phyloP scores from a whole-genome alignment of 1,140 invertebrate species.

The Cecropterus lyciades region DNA sequence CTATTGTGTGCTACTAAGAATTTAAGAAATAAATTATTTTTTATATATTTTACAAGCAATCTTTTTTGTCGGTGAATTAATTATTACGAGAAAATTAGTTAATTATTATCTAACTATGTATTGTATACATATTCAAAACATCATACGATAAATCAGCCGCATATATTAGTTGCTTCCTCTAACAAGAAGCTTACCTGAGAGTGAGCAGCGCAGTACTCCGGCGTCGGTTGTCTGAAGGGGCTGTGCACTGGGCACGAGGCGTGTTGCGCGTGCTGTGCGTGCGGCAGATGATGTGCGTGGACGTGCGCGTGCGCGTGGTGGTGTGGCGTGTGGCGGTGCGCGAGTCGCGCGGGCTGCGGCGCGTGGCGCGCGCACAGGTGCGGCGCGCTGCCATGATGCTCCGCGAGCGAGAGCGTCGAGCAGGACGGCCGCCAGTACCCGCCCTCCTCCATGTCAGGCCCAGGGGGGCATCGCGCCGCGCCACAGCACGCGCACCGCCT shows the following conservation, averaged over 20 bases:
- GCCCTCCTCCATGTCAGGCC: conserved; percentile 78
- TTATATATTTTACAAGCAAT: too few relatives aligned
- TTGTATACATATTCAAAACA: too few relatives aligned
- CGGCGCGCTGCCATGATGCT: conserved; percentile 74
- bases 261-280: conserved; percentile 50
- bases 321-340: conserved; percentile 63
- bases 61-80: too few relatives aligned
- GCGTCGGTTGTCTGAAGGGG: conserved; percentile 76
- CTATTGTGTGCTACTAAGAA: too few relatives aligned
- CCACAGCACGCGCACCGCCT: conserved; percentile 79
- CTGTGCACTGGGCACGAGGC: conserved; percentile 77
- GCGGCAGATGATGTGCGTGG: conserved; percentile 55
- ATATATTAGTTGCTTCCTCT: not conserved
- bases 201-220: conserved; percentile 78
- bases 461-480: conserved; percentile 75
- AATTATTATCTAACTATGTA: too few relatives aligned
- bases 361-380: conserved; percentile 74
- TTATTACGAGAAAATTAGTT: too few relatives aligned
- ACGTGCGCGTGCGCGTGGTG: conserved; percentile 59
- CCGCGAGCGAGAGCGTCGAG: conserved; percentile 75
- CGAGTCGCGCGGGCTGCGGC: conserved; percentile 52
- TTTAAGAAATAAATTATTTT: too few relatives aligned
- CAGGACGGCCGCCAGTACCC: conserved; percentile 78
- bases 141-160: too few relatives aligned
- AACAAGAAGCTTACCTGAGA: conserved; percentile 62